Percentiles rank a stretch among this genome's conserved stretches.
phyloP scores from a whole-genome alignment of 2,797 vertebrate species.

The Cyprinella venusta region DNA sequence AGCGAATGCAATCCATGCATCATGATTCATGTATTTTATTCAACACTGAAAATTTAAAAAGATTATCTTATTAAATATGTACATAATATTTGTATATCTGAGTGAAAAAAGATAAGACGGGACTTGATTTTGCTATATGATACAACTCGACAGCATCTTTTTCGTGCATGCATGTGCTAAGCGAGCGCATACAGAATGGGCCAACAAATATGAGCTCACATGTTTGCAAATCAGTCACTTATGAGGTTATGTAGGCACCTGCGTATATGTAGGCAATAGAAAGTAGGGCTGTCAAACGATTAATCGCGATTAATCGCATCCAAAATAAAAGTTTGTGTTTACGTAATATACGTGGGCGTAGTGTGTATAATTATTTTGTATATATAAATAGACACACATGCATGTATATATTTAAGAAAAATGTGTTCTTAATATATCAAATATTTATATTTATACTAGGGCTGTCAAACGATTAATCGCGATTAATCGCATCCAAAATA shows the following conservation, averaged over 20 bases:
- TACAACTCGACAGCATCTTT: no score
- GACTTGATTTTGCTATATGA: background rate
- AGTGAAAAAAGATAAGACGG: background rate
- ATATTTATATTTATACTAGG: no score
- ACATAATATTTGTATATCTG: background rate
- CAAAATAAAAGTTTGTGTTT: no score
- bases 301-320: no score
- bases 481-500: no score
- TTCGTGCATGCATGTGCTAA: background rate
- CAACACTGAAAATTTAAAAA: background rate
- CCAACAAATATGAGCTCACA: background rate
- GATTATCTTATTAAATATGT: background rate
- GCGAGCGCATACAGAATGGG: background rate
- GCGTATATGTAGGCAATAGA: background rate
- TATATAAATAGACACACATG: no score
- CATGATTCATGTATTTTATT: background rate
- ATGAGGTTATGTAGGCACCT: background rate
- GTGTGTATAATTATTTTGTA: no score
- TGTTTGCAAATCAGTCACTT: background rate
- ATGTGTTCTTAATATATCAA: no score
- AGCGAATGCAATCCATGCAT: background rate
- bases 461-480: no score
- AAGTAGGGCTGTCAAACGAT: no score
- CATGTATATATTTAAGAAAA: no score
- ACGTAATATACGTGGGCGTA: no score